Conservation (phyloP, 1,140 invertebrate genomes). For the Bombus pyrosoma region DNA sequence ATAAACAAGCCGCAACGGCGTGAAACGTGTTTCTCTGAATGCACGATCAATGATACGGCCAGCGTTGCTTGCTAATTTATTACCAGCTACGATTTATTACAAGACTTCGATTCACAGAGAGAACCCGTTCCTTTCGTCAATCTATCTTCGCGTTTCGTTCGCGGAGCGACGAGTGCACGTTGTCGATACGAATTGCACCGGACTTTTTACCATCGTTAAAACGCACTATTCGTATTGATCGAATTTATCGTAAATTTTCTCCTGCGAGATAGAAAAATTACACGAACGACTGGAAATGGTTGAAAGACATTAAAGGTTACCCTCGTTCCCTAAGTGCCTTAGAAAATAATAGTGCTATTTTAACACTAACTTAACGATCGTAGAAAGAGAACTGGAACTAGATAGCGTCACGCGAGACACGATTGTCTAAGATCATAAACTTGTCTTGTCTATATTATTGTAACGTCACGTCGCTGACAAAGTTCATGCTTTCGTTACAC, state of each 20-base stretch:
- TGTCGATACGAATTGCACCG: neutral
- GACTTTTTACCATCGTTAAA: neutral
- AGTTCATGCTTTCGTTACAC: no score
- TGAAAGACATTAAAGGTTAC: no score
- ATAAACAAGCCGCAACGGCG: constrained; percentile 11
- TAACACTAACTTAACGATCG: no score
- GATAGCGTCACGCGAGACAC: constrained; percentile 27
- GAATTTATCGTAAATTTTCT: neutral
- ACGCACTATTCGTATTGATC: neutral
- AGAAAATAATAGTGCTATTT: no score
- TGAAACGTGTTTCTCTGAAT: constrained; percentile 40
- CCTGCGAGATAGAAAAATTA: no score
- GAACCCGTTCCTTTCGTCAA: constrained; percentile 1
- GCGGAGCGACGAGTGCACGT: neutral
- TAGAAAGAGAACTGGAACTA: no score
- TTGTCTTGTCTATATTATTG: no score
- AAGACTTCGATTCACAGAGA: neutral
- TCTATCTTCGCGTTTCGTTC: neutral
- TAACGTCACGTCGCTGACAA: no score
- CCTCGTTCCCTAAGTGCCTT: no score
- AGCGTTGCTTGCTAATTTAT: constrained; percentile 16
- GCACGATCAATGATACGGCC: neutral
- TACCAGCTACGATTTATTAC: constrained; percentile 5
- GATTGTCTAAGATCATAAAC: constrained; percentile 37
- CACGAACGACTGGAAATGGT: no score